Conservation (phyloP, 2,888 invertebrate genomes). For the Noctua janthina region DNA sequence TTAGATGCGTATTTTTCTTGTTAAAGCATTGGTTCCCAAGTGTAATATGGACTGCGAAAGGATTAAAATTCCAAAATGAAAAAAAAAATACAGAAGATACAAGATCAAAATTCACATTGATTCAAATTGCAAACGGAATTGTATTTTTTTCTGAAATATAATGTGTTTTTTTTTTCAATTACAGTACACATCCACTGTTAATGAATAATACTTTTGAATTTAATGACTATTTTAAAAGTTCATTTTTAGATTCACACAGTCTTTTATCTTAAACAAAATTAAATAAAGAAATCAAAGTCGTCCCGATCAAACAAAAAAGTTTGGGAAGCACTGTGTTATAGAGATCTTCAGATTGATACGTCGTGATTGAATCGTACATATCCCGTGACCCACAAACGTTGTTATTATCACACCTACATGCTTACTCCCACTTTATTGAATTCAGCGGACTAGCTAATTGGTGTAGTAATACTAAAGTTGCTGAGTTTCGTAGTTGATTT, state of each 20-base stretch:
- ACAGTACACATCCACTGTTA: neutral
- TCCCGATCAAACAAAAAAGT: neutral
- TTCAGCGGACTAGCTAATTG: constrained; percentile 4
- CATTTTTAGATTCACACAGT: neutral
- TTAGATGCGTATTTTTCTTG: constrained; percentile 50
- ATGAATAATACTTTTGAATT: neutral
- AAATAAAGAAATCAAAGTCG: neutral
- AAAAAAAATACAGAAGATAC: neutral
- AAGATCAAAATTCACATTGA: neutral
- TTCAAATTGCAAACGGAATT: neutral
- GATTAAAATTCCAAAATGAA: too few relatives aligned
- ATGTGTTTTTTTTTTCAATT: neutral
- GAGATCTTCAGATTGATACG: constrained; percentile 51
- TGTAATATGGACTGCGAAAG: neutral
- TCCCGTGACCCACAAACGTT: constrained; percentile 63
- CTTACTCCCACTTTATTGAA: constrained; percentile 27
- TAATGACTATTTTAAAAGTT: neutral
- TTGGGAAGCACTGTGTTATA: neutral
- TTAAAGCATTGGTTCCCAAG: constrained; percentile 21
- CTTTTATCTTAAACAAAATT: neutral
- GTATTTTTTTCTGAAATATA: neutral
- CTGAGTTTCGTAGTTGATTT: too few relatives aligned
- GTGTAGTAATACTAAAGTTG: constrained; percentile 1
- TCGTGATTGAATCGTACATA: constrained; percentile 68
- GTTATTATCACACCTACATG: constrained; percentile 62